Percentiles rank a stretch among this genome's conserved stretches.
These are phyloP conservation scores for Cyclophora albipunctata DNA, from an alignment of 2,888 invertebrate genomes.

Conservation along the genomic window DNA sequence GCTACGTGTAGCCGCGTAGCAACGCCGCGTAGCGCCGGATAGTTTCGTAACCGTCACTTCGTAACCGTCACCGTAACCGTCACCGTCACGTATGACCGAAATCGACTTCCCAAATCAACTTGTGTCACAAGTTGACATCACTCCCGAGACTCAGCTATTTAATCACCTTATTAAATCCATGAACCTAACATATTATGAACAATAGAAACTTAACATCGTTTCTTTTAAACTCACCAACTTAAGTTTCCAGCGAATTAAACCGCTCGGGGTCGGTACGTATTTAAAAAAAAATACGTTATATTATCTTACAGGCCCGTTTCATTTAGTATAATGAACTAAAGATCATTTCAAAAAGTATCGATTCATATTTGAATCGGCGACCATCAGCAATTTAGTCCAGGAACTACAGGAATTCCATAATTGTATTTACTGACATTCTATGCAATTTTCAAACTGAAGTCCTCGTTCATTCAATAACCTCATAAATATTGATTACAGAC, in stretches of 20 bases:
- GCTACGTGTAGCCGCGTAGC: conserved; percentile 12
- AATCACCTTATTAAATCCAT: conserved; percentile 64
- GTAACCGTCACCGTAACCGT: conserved; percentile 35
- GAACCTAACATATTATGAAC: conserved; percentile 38
- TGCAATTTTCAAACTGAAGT: too few species aligned
- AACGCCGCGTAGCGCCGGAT: conserved; percentile 10
- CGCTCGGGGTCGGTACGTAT: too few species aligned
- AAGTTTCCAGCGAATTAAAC: too few species aligned
- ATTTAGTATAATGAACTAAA: too few species aligned
- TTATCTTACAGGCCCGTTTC: too few species aligned
- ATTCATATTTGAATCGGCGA: conserved; percentile 35
- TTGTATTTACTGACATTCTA: too few species aligned
- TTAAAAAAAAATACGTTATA: too few species aligned
- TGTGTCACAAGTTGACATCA: conserved; percentile 42
- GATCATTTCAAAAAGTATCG: conserved; percentile 57
- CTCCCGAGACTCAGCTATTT: conserved; percentile 45
- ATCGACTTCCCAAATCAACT: conserved; percentile 54
- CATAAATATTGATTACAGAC: too few species aligned
- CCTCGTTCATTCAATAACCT: too few species aligned
- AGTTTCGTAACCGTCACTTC: conserved; percentile 26
- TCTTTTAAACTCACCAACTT: conserved; percentile 6
- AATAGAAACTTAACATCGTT: conserved; percentile 39
- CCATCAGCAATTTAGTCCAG: too few species aligned
- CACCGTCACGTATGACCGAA: conserved; percentile 26
- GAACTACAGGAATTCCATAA: too few species aligned